phyloP scores from a whole-genome alignment of 2,888 invertebrate genomes.

The Philaethria dido region DNA sequence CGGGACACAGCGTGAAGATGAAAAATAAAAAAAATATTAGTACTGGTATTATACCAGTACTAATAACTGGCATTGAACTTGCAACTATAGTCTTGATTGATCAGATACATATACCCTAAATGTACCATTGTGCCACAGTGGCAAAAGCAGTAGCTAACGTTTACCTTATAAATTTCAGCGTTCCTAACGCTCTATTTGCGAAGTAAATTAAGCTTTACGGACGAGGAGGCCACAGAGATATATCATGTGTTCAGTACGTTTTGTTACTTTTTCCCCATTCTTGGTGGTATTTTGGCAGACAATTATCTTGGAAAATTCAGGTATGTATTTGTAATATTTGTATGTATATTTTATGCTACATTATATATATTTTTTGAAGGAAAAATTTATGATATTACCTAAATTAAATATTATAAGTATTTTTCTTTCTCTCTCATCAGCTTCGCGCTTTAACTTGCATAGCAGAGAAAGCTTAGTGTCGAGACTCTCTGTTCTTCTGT shows the following conservation, averaged over 20 bases:
- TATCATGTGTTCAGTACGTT: slow-evolving; percentile 90
- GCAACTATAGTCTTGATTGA: not conserved
- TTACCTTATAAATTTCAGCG: slow-evolving; percentile 77
- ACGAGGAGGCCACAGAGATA: slow-evolving; percentile 87
- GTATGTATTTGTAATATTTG: slow-evolving; percentile 53
- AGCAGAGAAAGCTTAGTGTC: too few species aligned
- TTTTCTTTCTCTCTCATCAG: too few species aligned
- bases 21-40: too few species aligned
- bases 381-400: too few species aligned
- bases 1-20: too few species aligned
- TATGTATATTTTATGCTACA: not conserved
- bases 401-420: too few species aligned
- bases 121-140: not conserved
- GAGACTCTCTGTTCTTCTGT: too few species aligned
- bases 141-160: slow-evolving; percentile 2
- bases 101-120: too few species aligned
- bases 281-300: slow-evolving; percentile 92
- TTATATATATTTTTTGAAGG: too few species aligned
- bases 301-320: slow-evolving; percentile 91
- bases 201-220: slow-evolving; percentile 84
- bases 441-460: too few species aligned
- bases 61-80: too few species aligned
- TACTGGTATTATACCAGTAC: too few species aligned
- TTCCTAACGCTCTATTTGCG: slow-evolving; percentile 90
- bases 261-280: slow-evolving; percentile 89